Conservation (phyloP, 1,140 invertebrate species). For the Coenobita brevimanus region DNA sequence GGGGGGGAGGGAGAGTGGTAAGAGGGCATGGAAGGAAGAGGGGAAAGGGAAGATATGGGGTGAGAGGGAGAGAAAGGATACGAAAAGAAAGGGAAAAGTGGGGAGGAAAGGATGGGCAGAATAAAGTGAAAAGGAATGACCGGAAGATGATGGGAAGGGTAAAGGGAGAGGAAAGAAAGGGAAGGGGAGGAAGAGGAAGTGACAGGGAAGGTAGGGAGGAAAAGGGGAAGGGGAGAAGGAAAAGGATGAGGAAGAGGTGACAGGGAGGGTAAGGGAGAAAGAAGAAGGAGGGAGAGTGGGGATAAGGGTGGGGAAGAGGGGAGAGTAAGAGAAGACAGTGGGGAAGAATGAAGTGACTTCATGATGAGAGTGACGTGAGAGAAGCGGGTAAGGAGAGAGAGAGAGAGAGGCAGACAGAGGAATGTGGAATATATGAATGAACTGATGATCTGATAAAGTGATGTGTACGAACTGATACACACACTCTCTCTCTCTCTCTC, state of each 20-base stretch:
- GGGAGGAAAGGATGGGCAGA: not conserved
- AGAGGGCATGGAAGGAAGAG: too few species aligned
- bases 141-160: too few species aligned
- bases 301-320: not conserved
- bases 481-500: not conserved
- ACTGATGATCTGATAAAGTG: not conserved
- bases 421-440: slow-evolving; percentile 9
- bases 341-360: not conserved
- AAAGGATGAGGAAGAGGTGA: not conserved
- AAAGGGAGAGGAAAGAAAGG: too few species aligned
- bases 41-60: too few species aligned
- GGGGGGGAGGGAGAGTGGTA: too few species aligned
- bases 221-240: not conserved
- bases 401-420: slow-evolving; percentile 20
- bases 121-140: too few species aligned
- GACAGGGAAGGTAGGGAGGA: not conserved
- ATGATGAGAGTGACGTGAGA: not conserved
- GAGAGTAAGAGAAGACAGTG: not conserved
- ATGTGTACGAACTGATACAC: not conserved
- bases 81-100: not conserved
- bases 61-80: too few species aligned
- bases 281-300: not conserved
- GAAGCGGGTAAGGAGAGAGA: slow-evolving; percentile 7
- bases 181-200: too few species aligned
- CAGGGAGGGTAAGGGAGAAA: not conserved